Evolutionary conservation across 2,888 invertebrate species (phyloP), one percentile per base, ranked within the genome.

Genomic region (Zygogramma bicolorata): DNA sequence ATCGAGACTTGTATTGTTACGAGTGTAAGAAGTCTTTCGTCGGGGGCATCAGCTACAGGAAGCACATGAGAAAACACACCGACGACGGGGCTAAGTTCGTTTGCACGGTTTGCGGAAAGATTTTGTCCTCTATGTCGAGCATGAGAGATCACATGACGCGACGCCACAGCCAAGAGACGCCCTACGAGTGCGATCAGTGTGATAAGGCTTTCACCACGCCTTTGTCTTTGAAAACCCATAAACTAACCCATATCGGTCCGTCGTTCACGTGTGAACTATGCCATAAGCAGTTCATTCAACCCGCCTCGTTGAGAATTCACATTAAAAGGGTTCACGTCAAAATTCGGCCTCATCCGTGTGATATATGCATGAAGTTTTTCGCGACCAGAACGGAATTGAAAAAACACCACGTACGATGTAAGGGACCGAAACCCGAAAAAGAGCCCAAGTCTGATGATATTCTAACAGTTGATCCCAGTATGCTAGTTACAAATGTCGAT

Each of bases 271-370:
- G 88, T 61, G 91, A 91, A 3, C 42, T 62, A 8, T 70, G 70
- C 40, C 18, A 90, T 0, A 90, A 89, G 76, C 90, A 89, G 74
- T 89, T 91, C 77, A 87, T 90, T 0, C 90, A 90, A 20, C 87
- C 85, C 2, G 87, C 88, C 20, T 79, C 88, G 13, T 75, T 91
- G 63, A 88, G 90, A 0, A 87, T 87, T 0, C 91, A 91, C 68
- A 88, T 88, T 2, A 68, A 72, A 15, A 65, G 65, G 31, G 65
- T 62, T 15, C 68, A 68, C 34, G 46, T 62, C 5, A 58, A 61
- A 29, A 34, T 53, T 15, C 27, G 53, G 8, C 65, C 65, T 2
- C 38, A 65, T 53, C 53, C 29, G 27, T 65, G 65, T 18, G 53
- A 53, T n/a, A 29, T 53, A 22, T 65, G 65, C 25, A 22, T 27